phyloP scores from a whole-genome alignment of 2,888 invertebrate genomes.

The Pristionchus entomophagus region DNA sequence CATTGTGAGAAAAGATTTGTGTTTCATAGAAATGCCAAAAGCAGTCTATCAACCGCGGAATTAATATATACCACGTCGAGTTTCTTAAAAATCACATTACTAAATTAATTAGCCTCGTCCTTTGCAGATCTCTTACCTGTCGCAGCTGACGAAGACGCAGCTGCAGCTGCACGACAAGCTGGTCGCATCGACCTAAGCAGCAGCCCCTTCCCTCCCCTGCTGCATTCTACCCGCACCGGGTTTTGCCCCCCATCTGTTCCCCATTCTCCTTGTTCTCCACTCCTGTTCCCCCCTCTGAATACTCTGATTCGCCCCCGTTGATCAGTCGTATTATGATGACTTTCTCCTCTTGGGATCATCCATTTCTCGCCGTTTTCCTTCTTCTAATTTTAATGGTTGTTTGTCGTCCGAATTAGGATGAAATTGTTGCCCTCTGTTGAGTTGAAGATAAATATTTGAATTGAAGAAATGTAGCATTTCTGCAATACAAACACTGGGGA shows the following conservation, averaged over 20 bases:
- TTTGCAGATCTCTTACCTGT: conserved; percentile 86
- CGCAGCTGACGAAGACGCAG: conserved; percentile 95
- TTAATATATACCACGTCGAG: too few species aligned
- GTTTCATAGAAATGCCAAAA: too few species aligned
- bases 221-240: neutral
- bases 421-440: conserved; percentile 2
- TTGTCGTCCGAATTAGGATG: neutral
- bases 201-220: too few species aligned
- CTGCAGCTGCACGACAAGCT: conserved; percentile 96
- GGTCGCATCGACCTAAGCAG: conserved; percentile 55
- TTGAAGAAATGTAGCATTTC: too few species aligned
- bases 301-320: neutral
- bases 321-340: neutral
- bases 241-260: neutral
- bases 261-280: neutral
- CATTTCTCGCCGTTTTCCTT: neutral
- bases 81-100: too few species aligned
- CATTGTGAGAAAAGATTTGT: too few species aligned
- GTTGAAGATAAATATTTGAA: too few species aligned
- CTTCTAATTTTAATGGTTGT: neutral
- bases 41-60: too few species aligned
- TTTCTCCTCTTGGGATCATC: neutral
- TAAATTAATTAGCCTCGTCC: too few species aligned
- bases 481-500: too few species aligned
- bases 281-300: too few species aligned